A percentile compares a stretch with the other conserved stretches of the same genome.
These are phyloP conservation scores for Typhlichthys subterraneus DNA, from an alignment of 2,797 vertebrate genomes.

Conservation along the genomic window DNA sequence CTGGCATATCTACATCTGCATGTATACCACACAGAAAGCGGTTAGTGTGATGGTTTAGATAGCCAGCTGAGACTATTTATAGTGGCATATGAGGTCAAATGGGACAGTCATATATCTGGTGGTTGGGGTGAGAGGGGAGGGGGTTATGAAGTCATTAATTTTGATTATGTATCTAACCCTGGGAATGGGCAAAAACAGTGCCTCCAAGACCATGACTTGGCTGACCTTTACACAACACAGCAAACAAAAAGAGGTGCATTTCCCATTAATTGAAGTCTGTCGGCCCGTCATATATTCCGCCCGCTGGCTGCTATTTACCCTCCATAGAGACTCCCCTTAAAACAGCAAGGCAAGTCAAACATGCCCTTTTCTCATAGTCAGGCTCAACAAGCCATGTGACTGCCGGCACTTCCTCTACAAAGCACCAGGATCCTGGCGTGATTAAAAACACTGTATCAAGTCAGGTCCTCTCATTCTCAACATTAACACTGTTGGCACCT, in stretches of 20 bases:
- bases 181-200: constrained; percentile 91
- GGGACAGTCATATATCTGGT: constrained; percentile 89
- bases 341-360: constrained; percentile 81
- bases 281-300: constrained; percentile 83
- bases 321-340: constrained; percentile 83
- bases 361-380: constrained; percentile 76
- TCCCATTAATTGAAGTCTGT: constrained; percentile 88
- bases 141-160: constrained; percentile 89
- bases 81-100: constrained; percentile 87
- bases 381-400: constrained; percentile 72
- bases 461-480: constrained; percentile 34
- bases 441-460: constrained; percentile 71
- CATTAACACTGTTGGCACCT: constrained; percentile 44
- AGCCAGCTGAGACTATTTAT: constrained; percentile 86
- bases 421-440: constrained; percentile 56
- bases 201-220: constrained; percentile 87
- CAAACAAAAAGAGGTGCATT: constrained; percentile 92
- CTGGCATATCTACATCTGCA: constrained; percentile 24
- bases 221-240: constrained; percentile 91
- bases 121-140: constrained; percentile 72
- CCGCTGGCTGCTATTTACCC: constrained; percentile 86
- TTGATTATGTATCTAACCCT: constrained; percentile 96
- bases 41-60: constrained; percentile 51
- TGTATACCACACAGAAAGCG: constrained; percentile 35
- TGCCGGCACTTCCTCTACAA: constrained; percentile 67